Evolutionary conservation across 2,888 invertebrate species (phyloP), one percentile per base, ranked within the genome.

Genomic region (Lathronympha strigana): DNA sequence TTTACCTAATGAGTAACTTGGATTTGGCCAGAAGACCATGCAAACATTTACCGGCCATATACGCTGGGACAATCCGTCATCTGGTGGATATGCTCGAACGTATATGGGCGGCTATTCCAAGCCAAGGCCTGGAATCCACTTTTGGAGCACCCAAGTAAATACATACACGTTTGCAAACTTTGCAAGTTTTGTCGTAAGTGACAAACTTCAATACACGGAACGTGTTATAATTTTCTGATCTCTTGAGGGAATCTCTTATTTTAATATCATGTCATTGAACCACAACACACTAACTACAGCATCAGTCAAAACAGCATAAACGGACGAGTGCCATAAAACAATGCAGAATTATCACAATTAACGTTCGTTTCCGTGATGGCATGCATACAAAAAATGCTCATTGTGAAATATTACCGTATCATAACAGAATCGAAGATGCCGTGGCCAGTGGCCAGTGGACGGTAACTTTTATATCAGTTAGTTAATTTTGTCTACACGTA

Each of bases 271-370:
- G 11, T 13, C 23, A 17, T 17, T 55, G 17, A 17, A 28, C 28
- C 13, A 11, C 5, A 19, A 23, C 40, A 25, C 15, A 28, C 17
- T 25, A 17, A 45, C 15, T 19, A 28, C 9, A 6, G 28, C 17
- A 43, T 36, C 19, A 28, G 55, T 55, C 55, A 19, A 54, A 54
- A 54, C 23, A 17, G 15, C 38, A 40, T 25, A 40, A 40, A 28
- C 43, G 3, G 28, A 43, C 43, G 43, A 55, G n/a, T 13, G 8
- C 4, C 13, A 19, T 43, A 43, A 55, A 40, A 43, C 43, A 43
- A 55, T 43, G 40, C 11, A 25, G 17, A 54, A 55, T 43, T 43
- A 40, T 43, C 23, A 33, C 25, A n/a, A n/a, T n/a, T n/a, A n/a
- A 40, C 25, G 31, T 51, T 11, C 17, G 38, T 11, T 25, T 23